Conservation (phyloP, 2,113 vertebrate genomes). For the Salminus brasiliensis region DNA sequence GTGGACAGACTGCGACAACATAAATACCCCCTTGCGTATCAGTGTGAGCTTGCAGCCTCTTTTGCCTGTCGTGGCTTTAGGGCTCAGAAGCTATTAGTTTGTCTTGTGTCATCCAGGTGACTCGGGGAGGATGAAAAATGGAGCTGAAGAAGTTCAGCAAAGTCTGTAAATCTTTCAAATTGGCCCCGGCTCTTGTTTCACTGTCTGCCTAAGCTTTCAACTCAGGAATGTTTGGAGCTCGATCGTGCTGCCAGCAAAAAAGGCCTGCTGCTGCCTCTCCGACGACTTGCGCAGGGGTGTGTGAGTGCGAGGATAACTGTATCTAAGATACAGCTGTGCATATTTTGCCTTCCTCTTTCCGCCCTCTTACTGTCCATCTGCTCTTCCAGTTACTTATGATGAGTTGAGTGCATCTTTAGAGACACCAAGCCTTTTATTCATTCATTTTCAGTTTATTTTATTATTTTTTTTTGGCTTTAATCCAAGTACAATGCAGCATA, state of each 20-base stretch:
- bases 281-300: slow-evolving; percentile 64
- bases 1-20: not conserved
- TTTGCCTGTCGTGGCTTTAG: not conserved
- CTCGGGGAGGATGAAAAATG: not conserved
- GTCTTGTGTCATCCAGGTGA: slow-evolving; percentile 25
- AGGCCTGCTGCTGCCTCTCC: slow-evolving; percentile 22
- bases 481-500: not conserved
- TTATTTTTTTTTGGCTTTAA: not conserved
- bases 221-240: slow-evolving; percentile 61
- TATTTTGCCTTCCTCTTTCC: not conserved
- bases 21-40: not conserved
- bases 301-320: not conserved
- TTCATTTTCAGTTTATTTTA: not conserved
- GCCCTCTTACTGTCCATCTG: not conserved
- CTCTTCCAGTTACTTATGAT: not conserved
- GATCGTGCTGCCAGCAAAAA: slow-evolving; percentile 9
- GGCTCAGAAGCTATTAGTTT: not conserved
- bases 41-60: not conserved
- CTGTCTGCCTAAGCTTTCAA: slow-evolving; percentile 59
- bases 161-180: slow-evolving; percentile 25
- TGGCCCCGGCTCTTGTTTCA: slow-evolving; percentile 21
- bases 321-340: not conserved
- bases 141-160: not conserved
- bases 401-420: not conserved
- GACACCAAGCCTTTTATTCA: not conserved